Conservation (phyloP, 2,888 invertebrate species). For the Eupithecia tripunctaria region DNA sequence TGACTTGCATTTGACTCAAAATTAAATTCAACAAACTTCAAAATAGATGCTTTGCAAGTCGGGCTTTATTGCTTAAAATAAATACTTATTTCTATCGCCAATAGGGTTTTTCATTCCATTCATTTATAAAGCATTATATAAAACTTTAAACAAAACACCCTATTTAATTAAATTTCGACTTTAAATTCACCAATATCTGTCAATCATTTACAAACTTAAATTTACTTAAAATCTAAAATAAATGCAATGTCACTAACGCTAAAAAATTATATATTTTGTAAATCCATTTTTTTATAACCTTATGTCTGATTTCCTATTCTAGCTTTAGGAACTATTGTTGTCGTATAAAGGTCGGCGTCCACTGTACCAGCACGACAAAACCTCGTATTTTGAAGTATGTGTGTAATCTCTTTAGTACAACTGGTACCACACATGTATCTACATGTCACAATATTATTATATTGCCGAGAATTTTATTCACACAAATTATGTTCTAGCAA, state of each 20-base stretch:
- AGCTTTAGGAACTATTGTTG: constrained; percentile 30
- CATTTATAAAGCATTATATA: not conserved
- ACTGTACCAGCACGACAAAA: not conserved
- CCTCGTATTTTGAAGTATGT: not conserved
- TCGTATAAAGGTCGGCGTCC: constrained; percentile 5
- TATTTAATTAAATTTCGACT: not conserved
- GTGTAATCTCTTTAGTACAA: not conserved
- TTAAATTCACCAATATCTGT: not conserved
- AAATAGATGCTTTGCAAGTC: constrained; percentile 9
- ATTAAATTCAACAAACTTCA: not conserved
- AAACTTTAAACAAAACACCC: not conserved
- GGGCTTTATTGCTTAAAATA: constrained; percentile 22
- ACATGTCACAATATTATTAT: not conserved
- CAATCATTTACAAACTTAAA: constrained; percentile 14
- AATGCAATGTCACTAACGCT: constrained; percentile 43
- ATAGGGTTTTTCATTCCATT: not conserved
- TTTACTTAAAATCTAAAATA: constrained; percentile 47
- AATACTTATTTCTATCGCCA: constrained; percentile 14
- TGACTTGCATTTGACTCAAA: constrained; percentile 11
- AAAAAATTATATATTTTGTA: constrained; percentile 11
- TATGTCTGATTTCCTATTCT: constrained; percentile 16
- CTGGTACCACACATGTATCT: not conserved
- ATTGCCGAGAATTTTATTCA: not conserved
- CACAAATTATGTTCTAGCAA: not conserved
- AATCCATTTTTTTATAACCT: not conserved